A percentile compares a stretch with the other conserved stretches of the same genome.
Conservation (phyloP, 2,888 invertebrate species). For the Heliconius charithonia region DNA sequence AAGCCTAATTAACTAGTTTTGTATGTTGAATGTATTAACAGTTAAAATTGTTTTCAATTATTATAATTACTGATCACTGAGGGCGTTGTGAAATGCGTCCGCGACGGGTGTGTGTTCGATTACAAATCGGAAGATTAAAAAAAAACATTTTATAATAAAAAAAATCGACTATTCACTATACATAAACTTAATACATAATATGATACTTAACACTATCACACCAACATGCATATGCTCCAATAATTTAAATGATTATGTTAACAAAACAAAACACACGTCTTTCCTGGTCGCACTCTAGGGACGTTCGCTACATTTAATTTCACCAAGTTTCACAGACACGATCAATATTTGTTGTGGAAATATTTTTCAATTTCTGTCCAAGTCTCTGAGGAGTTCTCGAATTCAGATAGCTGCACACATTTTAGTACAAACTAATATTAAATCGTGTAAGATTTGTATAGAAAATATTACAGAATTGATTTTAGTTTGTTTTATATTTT, state of each 20-base stretch:
- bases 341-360: slow-evolving; percentile 30
- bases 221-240: background rate
- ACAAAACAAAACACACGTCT: slow-evolving; percentile 14
- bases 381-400: slow-evolving; percentile 22
- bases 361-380: slow-evolving; percentile 29
- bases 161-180: too few species aligned
- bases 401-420: slow-evolving; percentile 1
- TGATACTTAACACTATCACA: background rate
- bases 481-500: background rate
- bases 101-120: background rate
- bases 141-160: too few species aligned
- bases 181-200: too few species aligned
- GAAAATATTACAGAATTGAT: slow-evolving; percentile 1
- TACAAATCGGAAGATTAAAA: too few species aligned
- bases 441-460: slow-evolving; percentile 5
- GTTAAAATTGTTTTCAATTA: background rate
- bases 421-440: slow-evolving; percentile 23
- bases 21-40: background rate
- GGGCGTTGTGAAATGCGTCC: background rate
- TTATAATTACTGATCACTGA: background rate
- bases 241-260: background rate
- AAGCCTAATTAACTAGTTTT: slow-evolving; percentile 5
- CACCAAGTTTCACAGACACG: slow-evolving; percentile 25
- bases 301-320: slow-evolving; percentile 19
- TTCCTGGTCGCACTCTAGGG: slow-evolving; percentile 1